phyloP scores from a whole-genome alignment of 2,888 invertebrate species.

The Dysmachus trigonus region DNA sequence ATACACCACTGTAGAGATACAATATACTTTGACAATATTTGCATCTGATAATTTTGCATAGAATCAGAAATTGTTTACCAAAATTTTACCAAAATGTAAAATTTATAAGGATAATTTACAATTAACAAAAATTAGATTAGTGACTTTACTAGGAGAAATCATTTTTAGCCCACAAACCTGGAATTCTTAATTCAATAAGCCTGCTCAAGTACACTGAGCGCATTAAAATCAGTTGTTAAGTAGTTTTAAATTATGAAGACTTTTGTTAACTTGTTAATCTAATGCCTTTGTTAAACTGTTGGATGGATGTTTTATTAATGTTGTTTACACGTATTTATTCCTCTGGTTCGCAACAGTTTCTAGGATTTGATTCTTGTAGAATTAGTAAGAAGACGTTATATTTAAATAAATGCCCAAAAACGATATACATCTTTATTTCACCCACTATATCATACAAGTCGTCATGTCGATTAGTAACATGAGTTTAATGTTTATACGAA shows the following conservation, averaged over 20 bases:
- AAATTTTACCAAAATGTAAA: not conserved
- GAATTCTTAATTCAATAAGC: not conserved
- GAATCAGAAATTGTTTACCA: conserved; percentile 6
- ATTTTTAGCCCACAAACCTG: not conserved
- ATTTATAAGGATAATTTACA: not conserved
- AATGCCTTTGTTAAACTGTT: not conserved
- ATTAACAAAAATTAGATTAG: not conserved
- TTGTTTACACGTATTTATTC: conserved; percentile 23
- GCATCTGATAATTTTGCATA: not conserved
- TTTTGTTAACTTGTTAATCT: conserved; percentile 17
- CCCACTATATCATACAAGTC: not conserved
- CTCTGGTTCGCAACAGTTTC: not conserved
- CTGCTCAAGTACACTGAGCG: not conserved
- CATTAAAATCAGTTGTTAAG: not conserved
- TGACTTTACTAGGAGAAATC: not conserved
- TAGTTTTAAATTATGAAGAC: conserved; percentile 6
- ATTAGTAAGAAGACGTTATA: not conserved
- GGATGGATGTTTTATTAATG: conserved; percentile 25
- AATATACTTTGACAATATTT: not conserved
- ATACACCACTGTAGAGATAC: not conserved
- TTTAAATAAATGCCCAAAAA: not conserved
- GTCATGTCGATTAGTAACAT: not conserved
- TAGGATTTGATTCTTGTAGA: conserved; percentile 7
- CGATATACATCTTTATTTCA: not conserved
- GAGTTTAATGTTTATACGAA: too few species aligned